A percentile compares a stretch with the other conserved stretches of the same genome.
Conservation (phyloP, 1,140 invertebrate species). For the Nylanderia fulva region DNA sequence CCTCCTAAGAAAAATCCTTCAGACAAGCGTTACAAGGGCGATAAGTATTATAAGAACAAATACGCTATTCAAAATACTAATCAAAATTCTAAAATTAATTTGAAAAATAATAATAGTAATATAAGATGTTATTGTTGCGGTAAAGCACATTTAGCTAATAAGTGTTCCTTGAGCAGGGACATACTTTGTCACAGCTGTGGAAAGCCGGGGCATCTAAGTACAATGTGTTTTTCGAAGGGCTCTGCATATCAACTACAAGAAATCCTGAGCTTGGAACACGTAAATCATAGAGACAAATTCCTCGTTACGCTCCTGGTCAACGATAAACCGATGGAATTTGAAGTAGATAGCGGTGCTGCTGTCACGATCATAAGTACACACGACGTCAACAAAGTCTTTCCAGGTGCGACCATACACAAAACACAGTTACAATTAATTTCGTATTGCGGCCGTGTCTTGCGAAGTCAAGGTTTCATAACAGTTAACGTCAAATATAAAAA, state of each 20-base stretch:
- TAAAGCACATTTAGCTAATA: neutral
- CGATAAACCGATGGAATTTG: neutral
- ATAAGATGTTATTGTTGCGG: neutral
- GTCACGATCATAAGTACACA: neutral
- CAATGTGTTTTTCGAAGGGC: neutral
- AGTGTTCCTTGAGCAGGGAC: neutral
- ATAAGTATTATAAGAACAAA: neutral
- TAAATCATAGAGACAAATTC: neutral
- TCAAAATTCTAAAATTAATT: too few species aligned
- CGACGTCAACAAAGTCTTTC: neutral
- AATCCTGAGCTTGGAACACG: neutral
- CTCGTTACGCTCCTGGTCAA: neutral
- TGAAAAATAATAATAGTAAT: neutral
- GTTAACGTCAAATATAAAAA: neutral
- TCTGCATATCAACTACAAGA: neutral
- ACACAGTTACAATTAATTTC: slow-evolving; percentile 1
- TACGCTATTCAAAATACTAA: too few species aligned
- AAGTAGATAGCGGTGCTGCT: slow-evolving; percentile 6
- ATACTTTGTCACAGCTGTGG: neutral
- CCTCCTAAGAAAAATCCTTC: neutral
- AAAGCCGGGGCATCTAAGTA: neutral
- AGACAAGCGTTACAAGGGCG: neutral
- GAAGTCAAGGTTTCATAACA: neutral
- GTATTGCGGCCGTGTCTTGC: neutral
- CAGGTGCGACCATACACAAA: neutral